phyloP scores from a whole-genome alignment of 2,797 vertebrate species.

The Erithacus rubecula region DNA sequence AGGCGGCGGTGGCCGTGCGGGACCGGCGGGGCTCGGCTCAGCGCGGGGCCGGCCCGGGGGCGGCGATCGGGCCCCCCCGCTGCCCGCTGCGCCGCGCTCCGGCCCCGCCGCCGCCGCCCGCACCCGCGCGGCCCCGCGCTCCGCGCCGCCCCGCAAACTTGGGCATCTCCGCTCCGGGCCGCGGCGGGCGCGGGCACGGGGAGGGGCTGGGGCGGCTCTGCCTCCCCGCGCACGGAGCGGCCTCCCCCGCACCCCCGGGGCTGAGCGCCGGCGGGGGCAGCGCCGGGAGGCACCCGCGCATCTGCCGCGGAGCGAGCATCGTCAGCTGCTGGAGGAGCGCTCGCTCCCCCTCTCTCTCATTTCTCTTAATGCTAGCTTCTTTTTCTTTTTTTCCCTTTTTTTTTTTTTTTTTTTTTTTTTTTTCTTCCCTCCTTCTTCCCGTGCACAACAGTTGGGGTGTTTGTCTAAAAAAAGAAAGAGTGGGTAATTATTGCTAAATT shows the following conservation, averaged over 20 bases:
- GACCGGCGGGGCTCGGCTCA: not conserved
- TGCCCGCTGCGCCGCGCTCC: not conserved
- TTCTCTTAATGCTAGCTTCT: not conserved
- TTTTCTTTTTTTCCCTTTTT: not conserved
- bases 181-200: not conserved
- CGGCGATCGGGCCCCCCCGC: not conserved
- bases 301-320: not conserved
- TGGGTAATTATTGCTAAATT: not conserved
- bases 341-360: not conserved
- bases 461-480: not conserved
- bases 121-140: not conserved
- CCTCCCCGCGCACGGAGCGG: constrained; percentile 5
- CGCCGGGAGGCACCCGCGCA: not conserved
- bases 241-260: not conserved
- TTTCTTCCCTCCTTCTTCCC: no score
- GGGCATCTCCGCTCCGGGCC: no score
- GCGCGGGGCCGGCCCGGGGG: not conserved
- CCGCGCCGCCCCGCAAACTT: not conserved
- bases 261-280: not conserved
- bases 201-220: constrained; percentile 1
- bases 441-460: not conserved
- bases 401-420: not conserved
- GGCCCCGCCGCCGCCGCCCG: not conserved
- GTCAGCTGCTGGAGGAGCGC: not conserved
- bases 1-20: not conserved